Conservation (phyloP, 2,797 vertebrate species). For the Clarias platycephalus region DNA sequence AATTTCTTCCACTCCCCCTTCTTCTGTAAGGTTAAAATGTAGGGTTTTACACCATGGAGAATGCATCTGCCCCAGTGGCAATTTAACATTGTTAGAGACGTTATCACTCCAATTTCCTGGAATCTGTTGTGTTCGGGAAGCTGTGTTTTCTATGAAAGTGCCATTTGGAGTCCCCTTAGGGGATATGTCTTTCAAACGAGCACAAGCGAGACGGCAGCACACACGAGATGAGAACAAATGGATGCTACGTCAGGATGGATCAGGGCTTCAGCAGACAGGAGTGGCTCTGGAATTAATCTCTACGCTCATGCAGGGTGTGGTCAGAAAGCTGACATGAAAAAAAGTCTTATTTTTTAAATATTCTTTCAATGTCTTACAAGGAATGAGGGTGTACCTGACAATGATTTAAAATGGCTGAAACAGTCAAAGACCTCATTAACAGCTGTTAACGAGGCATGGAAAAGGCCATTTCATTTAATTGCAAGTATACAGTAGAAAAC, state of each 20-base stretch:
- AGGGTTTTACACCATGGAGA: constrained; percentile 59
- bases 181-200: constrained; percentile 56
- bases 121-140: constrained; percentile 68
- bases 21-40: constrained; percentile 44
- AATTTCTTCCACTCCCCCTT: constrained; percentile 21
- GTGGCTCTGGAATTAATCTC: constrained; percentile 12
- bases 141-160: constrained; percentile 69
- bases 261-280: constrained; percentile 12
- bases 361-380: constrained; percentile 20
- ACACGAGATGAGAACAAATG: constrained; percentile 44
- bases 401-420: constrained; percentile 42
- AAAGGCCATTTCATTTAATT: constrained; percentile 33
- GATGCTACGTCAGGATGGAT: constrained; percentile 23
- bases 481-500: not conserved
- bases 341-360: not conserved
- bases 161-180: constrained; percentile 69
- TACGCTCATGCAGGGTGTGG: not conserved
- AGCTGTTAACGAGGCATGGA: constrained; percentile 28
- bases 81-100: constrained; percentile 57
- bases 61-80: constrained; percentile 65
- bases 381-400: constrained; percentile 21
- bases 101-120: constrained; percentile 71
- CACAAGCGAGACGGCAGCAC: not conserved
- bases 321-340: not conserved
- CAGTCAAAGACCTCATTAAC: constrained; percentile 27